These are phyloP conservation scores for Bergia sp. DNA, from an alignment of 92 coral and sea anemone species.

Conservation along the genomic window DNA sequence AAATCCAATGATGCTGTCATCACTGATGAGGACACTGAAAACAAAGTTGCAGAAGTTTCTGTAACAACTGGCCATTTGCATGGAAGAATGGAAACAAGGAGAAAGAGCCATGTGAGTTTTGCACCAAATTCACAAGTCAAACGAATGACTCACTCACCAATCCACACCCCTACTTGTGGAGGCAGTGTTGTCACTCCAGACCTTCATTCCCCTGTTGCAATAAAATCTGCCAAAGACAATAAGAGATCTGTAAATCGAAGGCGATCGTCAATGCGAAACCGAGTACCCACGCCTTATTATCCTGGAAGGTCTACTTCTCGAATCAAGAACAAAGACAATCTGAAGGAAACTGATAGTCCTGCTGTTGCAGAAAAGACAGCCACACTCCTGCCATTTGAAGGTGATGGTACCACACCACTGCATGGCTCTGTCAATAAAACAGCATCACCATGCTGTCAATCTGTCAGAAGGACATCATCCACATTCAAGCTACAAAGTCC, in stretches of 20 bases:
- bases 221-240: not conserved
- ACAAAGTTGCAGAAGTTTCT: slow-evolving; percentile 5
- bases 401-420: not conserved
- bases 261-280: slow-evolving; percentile 39
- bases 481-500: not conserved
- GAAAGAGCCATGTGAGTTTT: slow-evolving; percentile 34
- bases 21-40: not conserved
- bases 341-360: slow-evolving; percentile 19
- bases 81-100: not conserved
- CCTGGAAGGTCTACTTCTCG: slow-evolving; percentile 21
- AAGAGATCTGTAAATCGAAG: slow-evolving; percentile 35
- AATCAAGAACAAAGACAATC: not conserved
- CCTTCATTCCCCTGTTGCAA: not conserved
- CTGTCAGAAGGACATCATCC: not conserved
- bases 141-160: not conserved
- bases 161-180: not conserved
- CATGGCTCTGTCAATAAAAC: slow-evolving; percentile 6
- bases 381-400: not conserved
- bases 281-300: slow-evolving; percentile 50
- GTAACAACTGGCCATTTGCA: not conserved
- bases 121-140: not conserved
- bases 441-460: not conserved
- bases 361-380: not conserved
- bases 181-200: slow-evolving; percentile 1
- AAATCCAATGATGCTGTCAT: slow-evolving; percentile 17